Evolutionary conservation across 2,888 invertebrate species (phyloP).

Genomic region (Lamproptera curius): DNA sequence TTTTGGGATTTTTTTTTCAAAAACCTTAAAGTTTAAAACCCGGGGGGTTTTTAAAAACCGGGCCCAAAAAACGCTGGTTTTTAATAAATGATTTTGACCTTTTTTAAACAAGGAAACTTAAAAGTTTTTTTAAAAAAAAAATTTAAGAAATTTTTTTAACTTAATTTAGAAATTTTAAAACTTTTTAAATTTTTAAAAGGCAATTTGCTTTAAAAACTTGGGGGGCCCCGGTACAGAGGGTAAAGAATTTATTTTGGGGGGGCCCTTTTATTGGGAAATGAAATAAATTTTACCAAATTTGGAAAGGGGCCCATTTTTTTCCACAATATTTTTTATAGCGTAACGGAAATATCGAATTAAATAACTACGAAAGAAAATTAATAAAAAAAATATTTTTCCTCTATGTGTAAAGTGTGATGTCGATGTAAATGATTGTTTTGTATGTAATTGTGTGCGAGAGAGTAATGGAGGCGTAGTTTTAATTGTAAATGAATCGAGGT

Average conservation of each 20-base stretch:
- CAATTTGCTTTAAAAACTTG: conserved; percentile 28
- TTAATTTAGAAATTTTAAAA: conserved; percentile 29
- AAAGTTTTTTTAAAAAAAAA: too few relatives aligned
- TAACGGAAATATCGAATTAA: conserved; percentile 9
- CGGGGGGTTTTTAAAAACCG: too few relatives aligned
- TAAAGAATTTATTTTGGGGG: too few relatives aligned
- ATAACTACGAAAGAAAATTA: conserved; percentile 4
- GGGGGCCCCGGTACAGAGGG: too few relatives aligned
- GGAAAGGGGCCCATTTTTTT: conserved; percentile 65
- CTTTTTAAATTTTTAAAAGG: conserved; percentile 42
- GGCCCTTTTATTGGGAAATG: too few relatives aligned
- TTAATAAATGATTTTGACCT: too few relatives aligned
- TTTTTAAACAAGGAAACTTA: too few relatives aligned
- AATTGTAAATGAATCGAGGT: conserved; percentile 6
- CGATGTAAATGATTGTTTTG: conserved; percentile 13
- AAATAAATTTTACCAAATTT: conserved; percentile 23
- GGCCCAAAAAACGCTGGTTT: too few relatives aligned
- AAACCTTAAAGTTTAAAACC: too few relatives aligned
- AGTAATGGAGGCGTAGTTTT: too few relatives aligned
- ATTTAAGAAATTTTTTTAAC: too few relatives aligned
- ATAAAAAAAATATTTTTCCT: conserved; percentile 8
- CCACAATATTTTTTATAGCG: conserved; percentile 30
- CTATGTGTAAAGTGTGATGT: conserved; percentile 15
- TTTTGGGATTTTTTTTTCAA: too few relatives aligned
- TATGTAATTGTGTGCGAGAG: conserved; percentile 6